A percentile compares a stretch with the other conserved stretches of the same genome.
phyloP scores from a whole-genome alignment of 2,888 invertebrate species.

The Tenthredo mesomela region DNA sequence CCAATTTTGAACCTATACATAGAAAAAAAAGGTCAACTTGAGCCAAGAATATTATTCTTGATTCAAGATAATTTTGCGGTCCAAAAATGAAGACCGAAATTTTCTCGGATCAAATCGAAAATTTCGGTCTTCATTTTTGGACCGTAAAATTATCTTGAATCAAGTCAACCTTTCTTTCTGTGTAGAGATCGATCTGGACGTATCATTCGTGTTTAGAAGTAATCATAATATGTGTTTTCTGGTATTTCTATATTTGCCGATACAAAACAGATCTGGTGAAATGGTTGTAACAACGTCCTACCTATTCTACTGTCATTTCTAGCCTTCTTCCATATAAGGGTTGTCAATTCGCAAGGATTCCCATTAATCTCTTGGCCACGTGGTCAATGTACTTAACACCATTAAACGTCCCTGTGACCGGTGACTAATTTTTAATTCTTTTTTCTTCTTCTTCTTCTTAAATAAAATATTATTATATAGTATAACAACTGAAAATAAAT shows the following conservation, averaged over 20 bases:
- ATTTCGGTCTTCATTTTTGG: too few species aligned
- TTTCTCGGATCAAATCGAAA: too few species aligned
- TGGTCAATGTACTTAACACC: conserved; percentile 51
- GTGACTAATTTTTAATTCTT: conserved; percentile 51
- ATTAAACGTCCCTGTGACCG: conserved; percentile 42
- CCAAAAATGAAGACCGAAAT: too few species aligned
- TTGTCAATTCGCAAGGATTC: conserved; percentile 43
- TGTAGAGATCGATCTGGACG: too few species aligned
- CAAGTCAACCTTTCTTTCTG: too few species aligned
- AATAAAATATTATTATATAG: conserved; percentile 34
- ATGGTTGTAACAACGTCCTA: background rate
- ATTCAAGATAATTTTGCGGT: too few species aligned
- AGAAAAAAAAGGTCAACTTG: too few species aligned
- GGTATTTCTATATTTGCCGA: background rate
- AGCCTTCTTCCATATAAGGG: conserved; percentile 37
- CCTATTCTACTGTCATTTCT: conserved; percentile 42
- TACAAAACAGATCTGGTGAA: background rate
- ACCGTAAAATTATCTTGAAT: too few species aligned
- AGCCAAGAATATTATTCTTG: too few species aligned
- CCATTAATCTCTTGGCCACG: conserved; percentile 46
- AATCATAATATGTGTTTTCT: background rate
- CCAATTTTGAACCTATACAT: background rate
- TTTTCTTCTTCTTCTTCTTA: too few species aligned
- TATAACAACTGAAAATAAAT: conserved; percentile 46
- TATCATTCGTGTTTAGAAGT: background rate